Conservation (phyloP, 1,140 invertebrate species). For the Atta colombica region DNA sequence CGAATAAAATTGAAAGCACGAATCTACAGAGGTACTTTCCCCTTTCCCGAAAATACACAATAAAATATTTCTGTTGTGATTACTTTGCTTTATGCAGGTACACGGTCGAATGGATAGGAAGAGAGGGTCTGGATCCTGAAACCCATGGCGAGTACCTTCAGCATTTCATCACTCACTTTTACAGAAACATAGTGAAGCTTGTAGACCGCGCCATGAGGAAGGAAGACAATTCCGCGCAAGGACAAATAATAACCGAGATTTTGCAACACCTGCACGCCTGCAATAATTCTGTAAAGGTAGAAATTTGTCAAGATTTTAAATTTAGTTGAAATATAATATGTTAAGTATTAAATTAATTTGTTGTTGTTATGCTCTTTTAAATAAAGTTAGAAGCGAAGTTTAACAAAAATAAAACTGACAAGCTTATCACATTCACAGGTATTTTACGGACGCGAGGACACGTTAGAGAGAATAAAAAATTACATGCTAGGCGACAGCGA, state of each 20-base stretch:
- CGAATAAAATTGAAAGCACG: constrained; percentile 94
- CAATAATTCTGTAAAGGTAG: constrained; percentile 96
- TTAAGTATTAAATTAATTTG: constrained; percentile 4
- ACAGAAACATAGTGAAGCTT: constrained; percentile 96
- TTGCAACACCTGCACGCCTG: constrained; percentile 98
- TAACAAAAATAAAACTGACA: neutral
- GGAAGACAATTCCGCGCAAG: constrained; percentile 97
- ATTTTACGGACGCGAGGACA: constrained; percentile 97
- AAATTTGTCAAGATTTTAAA: constrained; percentile 12
- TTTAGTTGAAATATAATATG: neutral
- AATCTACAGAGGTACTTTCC: constrained; percentile 93
- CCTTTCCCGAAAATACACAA: neutral
- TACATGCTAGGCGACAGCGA: constrained; percentile 95
- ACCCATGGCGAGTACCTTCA: constrained; percentile 98
- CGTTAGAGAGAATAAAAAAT: constrained; percentile 92
- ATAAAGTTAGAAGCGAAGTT: constrained; percentile 16
- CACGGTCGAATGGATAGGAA: constrained; percentile 98
- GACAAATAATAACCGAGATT: constrained; percentile 98
- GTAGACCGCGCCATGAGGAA: constrained; percentile 98
- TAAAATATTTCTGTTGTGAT: neutral
- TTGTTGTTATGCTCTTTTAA: constrained; percentile 1
- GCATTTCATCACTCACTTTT: constrained; percentile 98
- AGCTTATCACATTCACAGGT: constrained; percentile 87
- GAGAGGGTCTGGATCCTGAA: constrained; percentile 96
- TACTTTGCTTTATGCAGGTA: constrained; percentile 89